Conservation (phyloP, 2,797 vertebrate genomes). For the Pseudochromis fuscus region DNA sequence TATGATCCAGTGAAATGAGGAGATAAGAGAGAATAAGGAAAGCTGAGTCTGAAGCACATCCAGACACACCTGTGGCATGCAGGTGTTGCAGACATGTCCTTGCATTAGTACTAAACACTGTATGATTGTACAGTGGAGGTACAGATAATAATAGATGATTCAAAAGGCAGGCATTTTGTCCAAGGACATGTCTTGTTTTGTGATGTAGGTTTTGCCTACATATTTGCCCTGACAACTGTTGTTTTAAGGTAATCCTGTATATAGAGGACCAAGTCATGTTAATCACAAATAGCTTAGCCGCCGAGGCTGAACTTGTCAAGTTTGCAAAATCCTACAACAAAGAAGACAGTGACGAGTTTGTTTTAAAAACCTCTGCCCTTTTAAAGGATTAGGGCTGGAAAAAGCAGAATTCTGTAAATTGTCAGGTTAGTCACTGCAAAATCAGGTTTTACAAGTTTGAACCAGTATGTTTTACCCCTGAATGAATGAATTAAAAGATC, state of each 20-base stretch:
- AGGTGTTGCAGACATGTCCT: slow-evolving; percentile 44
- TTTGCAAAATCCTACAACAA: slow-evolving; percentile 58
- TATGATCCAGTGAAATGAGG: background rate
- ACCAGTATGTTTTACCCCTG: slow-evolving; percentile 37
- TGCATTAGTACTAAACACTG: slow-evolving; percentile 24
- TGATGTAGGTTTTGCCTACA: slow-evolving; percentile 61
- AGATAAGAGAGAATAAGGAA: slow-evolving; percentile 1
- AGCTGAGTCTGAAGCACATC: background rate
- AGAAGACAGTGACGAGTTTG: slow-evolving; percentile 70
- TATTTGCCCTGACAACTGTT: slow-evolving; percentile 81
- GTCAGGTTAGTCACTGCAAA: slow-evolving; percentile 48
- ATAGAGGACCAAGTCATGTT: slow-evolving; percentile 64
- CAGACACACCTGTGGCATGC: slow-evolving; percentile 47
- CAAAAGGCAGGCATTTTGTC: slow-evolving; percentile 49
- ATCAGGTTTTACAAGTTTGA: slow-evolving; percentile 67
- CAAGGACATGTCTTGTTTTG: slow-evolving; percentile 66
- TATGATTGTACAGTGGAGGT: slow-evolving; percentile 15
- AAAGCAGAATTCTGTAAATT: slow-evolving; percentile 61
- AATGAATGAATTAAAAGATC: slow-evolving; percentile 18
- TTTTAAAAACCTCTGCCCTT: slow-evolving; percentile 67
- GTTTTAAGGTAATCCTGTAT: slow-evolving; percentile 78
- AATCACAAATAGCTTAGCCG: slow-evolving; percentile 72
- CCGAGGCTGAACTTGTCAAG: slow-evolving; percentile 71
- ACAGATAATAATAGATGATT: slow-evolving; percentile 46
- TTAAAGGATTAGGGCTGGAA: slow-evolving; percentile 70